Conservation (phyloP, 2,113 vertebrate genomes). For the Scomber scombrus region DNA sequence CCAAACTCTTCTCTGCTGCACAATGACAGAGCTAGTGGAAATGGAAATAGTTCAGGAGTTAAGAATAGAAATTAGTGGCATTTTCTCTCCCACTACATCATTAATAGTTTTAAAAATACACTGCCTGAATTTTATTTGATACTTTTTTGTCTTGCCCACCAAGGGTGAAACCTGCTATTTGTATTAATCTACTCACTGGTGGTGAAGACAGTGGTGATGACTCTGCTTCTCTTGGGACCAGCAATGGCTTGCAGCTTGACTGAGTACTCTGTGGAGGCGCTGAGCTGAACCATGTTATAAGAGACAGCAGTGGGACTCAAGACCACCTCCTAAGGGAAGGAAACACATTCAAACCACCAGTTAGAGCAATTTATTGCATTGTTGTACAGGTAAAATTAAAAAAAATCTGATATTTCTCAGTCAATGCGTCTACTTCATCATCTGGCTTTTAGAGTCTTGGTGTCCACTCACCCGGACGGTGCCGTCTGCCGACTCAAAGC, state of each 20-base stretch:
- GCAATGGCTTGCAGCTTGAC: conserved; percentile 91
- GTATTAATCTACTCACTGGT: conserved; percentile 88
- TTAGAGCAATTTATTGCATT: too few species aligned
- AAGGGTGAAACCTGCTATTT: neutral
- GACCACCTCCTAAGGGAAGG: conserved; percentile 88
- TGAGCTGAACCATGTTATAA: conserved; percentile 91
- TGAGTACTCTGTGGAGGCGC: conserved; percentile 89
- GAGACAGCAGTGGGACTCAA: conserved; percentile 90
- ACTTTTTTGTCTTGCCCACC: neutral
- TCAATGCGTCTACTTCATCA: too few species aligned
- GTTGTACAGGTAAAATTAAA: too few species aligned
- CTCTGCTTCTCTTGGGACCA: conserved; percentile 88
- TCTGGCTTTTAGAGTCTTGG: neutral
- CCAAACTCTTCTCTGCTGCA: too few species aligned
- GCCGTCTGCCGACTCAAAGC: conserved; percentile 91
- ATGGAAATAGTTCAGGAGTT: neutral
- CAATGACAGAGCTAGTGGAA: neutral
- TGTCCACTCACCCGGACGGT: conserved; percentile 86
- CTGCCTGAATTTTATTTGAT: neutral
- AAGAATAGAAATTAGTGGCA: neutral
- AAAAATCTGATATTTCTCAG: too few species aligned
- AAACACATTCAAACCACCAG: neutral
- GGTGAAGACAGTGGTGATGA: conserved; percentile 87
- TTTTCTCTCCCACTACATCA: neutral
- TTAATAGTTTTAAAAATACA: neutral